Conservation (phyloP, 1,140 invertebrate species). For the Sesamia nonagrioides region DNA sequence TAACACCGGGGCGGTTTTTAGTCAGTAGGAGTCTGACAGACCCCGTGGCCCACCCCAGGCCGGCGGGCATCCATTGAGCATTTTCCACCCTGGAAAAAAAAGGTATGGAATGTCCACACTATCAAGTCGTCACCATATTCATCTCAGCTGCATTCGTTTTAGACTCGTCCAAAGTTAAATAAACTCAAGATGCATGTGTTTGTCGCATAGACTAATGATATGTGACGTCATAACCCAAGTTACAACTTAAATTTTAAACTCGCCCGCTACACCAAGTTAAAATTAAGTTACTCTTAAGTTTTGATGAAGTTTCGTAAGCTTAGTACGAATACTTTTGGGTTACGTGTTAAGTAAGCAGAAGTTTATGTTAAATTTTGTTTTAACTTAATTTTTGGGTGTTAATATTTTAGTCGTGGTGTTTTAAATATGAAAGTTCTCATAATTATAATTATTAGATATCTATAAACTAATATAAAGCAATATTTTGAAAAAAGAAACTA, state of each 20-base stretch:
- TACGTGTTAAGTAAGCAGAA: conserved; percentile 32
- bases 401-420: conserved; percentile 13
- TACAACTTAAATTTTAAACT: conserved; percentile 53
- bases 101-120: conserved; percentile 22
- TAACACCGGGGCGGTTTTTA: too few relatives aligned
- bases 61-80: too few relatives aligned
- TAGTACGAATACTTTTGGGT: conserved; percentile 22
- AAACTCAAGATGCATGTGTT: conserved; percentile 42
- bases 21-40: too few relatives aligned
- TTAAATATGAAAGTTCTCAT: not conserved
- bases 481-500: too few relatives aligned
- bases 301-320: conserved; percentile 47
- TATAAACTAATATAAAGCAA: too few relatives aligned
- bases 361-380: not conserved
- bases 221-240: conserved; percentile 51
- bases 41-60: too few relatives aligned
- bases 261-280: conserved; percentile 49
- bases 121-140: not conserved
- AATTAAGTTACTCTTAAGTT: conserved; percentile 54
- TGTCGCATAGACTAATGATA: conserved; percentile 56
- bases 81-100: not conserved
- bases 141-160: conserved; percentile 42
- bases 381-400: conserved; percentile 9
- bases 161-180: conserved; percentile 54
- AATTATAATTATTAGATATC: not conserved